phyloP scores from a whole-genome alignment of 2,797 vertebrate species.

The Siniperca scherzeri region DNA sequence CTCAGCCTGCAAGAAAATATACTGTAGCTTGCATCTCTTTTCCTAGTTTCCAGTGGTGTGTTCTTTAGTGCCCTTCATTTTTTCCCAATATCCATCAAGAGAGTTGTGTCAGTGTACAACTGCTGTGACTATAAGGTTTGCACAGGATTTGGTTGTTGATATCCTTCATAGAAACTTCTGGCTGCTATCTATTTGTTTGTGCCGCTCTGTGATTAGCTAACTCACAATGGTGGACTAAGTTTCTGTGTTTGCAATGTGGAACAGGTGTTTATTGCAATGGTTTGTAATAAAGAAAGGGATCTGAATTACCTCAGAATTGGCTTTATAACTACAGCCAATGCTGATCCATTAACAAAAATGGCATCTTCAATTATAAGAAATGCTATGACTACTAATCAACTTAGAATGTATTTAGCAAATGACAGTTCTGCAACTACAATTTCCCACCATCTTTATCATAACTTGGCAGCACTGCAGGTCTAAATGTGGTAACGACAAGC shows the following conservation, averaged over 20 bases:
- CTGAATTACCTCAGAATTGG: background rate
- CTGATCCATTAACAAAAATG: background rate
- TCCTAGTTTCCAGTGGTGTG: background rate
- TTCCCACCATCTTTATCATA: background rate
- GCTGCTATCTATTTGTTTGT: background rate
- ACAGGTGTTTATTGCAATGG: background rate
- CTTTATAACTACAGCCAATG: background rate
- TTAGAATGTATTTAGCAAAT: background rate
- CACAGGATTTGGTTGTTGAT: background rate
- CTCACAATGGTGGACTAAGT: background rate
- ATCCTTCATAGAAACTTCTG: background rate
- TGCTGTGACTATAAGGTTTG: background rate
- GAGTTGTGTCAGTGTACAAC: background rate
- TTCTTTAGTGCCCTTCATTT: background rate
- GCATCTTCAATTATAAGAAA: background rate
- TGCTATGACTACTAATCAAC: background rate
- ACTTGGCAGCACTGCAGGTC: background rate
- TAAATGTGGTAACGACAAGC: background rate
- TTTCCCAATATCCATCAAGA: background rate
- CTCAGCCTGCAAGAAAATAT: background rate
- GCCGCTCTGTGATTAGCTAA: background rate
- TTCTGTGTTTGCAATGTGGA: constrained; percentile 1
- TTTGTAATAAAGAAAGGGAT: background rate
- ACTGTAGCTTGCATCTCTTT: background rate
- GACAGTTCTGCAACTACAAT: background rate